A percentile compares a stretch with the other conserved stretches of the same genome.
phyloP scores from a whole-genome alignment of 2,888 invertebrate species.

The Galeruca laticollis region DNA sequence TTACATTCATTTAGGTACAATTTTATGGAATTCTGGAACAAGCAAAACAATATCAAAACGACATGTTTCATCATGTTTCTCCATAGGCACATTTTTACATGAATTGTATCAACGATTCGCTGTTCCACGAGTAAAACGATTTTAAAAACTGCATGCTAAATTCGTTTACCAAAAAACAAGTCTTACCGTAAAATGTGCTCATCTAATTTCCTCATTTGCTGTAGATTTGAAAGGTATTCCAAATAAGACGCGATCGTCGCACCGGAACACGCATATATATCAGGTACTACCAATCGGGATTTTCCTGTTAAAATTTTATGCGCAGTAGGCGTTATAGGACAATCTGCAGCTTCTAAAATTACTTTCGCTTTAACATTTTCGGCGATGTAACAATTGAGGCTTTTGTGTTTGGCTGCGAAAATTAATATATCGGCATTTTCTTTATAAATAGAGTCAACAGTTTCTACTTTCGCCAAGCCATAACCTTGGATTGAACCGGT shows the following conservation, averaged over 20 bases:
- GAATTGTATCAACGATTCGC: too few species aligned
- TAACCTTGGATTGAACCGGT: constrained; percentile 55
- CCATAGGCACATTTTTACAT: too few species aligned
- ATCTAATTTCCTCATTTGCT: constrained; percentile 39
- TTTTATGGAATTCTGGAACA: too few species aligned
- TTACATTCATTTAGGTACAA: too few species aligned
- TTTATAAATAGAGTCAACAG: constrained; percentile 53
- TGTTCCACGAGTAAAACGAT: too few species aligned
- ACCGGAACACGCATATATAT: constrained; percentile 61
- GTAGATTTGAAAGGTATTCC: constrained; percentile 58
- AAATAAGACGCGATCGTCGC: constrained; percentile 59
- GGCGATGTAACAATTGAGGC: constrained; percentile 59
- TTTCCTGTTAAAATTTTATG: constrained; percentile 58
- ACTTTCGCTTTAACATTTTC: constrained; percentile 61
- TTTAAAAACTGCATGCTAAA: too few species aligned
- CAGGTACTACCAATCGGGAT: constrained; percentile 61
- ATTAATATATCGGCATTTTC: constrained; percentile 62
- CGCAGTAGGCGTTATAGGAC: constrained; percentile 60
- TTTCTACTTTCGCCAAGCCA: constrained; percentile 51
- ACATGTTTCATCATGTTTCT: too few species aligned
- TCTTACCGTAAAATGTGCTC: constrained; percentile 43
- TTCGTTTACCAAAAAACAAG: constrained; percentile 8
- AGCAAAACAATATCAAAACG: too few species aligned
- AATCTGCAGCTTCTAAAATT: constrained; percentile 62
- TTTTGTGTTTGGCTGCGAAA: constrained; percentile 60